Percentiles rank a stretch among this genome's conserved stretches.
Conservation (phyloP, 1,140 invertebrate genomes). For the Dufourea novaeangliae region DNA sequence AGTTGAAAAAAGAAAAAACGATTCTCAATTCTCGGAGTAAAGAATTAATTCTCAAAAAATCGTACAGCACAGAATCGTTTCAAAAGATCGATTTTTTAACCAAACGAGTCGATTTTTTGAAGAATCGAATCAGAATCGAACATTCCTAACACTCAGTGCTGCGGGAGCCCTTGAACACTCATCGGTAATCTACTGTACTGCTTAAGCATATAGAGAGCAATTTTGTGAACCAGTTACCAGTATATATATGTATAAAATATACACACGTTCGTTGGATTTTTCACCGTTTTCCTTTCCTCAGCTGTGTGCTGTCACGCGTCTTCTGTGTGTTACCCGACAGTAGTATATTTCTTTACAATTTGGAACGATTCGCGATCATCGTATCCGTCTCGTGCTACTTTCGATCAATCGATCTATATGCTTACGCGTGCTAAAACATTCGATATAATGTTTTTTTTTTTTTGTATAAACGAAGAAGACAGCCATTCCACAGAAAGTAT, state of each 20-base stretch:
- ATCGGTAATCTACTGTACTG: no score
- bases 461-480: slow-evolving; percentile 25
- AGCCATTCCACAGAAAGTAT: slow-evolving; percentile 49
- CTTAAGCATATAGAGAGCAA: slow-evolving; percentile 49
- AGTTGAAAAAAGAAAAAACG: no score
- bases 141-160: no score
- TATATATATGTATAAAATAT: no score
- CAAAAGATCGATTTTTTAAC: no score
- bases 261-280: slow-evolving; percentile 37
- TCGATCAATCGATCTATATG: slow-evolving; percentile 41
- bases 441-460: not conserved
- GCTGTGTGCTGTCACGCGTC: not conserved
- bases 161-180: no score
- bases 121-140: no score
- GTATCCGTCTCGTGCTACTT: slow-evolving; percentile 16
- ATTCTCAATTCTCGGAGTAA: no score
- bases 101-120: no score
- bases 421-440: slow-evolving; percentile 36
- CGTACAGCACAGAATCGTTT: no score
- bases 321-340: not conserved
- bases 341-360: not conserved
- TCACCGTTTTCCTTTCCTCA: no score
- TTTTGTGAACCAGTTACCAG: slow-evolving; percentile 52
- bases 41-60: no score
- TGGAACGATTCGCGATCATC: not conserved